Base-by-base conservation (phyloP, 2,888 invertebrate species). In the Drosophila quinaria region DNA sequence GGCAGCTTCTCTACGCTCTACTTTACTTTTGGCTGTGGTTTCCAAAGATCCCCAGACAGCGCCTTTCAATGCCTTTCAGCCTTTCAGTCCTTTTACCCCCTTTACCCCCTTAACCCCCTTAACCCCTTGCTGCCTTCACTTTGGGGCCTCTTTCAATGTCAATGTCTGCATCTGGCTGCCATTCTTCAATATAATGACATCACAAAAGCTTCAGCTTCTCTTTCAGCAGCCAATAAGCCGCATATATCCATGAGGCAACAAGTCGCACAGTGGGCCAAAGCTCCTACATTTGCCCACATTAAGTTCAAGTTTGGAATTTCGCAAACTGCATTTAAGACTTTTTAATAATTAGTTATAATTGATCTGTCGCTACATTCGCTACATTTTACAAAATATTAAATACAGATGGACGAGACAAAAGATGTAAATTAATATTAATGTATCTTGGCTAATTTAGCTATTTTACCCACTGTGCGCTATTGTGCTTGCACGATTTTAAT, bases 181-280 rank as follows among this genome's bases (percentile, higher is more conserved):
- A 91, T 90, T 90, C 89, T 91, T 91, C 91, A 91, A 91, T 89
- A 91, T 91, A 91, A 91, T 92, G 91, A 92, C 92, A 92, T 90
- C 91, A 91, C 91, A 92, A 92, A 91, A 90, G 91, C 87, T 65
- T 49, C 64, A 68, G 68, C 68, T 73, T 65, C 62, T 58, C 60
- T 78, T 77, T 78, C 74, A 82, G 66, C 76, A 75, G 74, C 80
- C 77, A 79, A 72, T 79, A 70, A 79, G 81, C 73, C 68, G 75
- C 77, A 76, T 22, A 13, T n/a, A 17, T n/a, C 25, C n/a, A 35
- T 35, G 35, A 35, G 35, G 35, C 35, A n/a, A 35, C 10, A 37
- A 37, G 37, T n/a, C 37, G n/a, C n/a, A 37, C 37, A 37, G 37
- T 37, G 37, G 37, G 37, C 0, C 0, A 6, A 6, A 35, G 33